These are phyloP conservation scores for Eclectus roratus DNA, from an alignment of 2,113 vertebrate species.

Conservation along the genomic window DNA sequence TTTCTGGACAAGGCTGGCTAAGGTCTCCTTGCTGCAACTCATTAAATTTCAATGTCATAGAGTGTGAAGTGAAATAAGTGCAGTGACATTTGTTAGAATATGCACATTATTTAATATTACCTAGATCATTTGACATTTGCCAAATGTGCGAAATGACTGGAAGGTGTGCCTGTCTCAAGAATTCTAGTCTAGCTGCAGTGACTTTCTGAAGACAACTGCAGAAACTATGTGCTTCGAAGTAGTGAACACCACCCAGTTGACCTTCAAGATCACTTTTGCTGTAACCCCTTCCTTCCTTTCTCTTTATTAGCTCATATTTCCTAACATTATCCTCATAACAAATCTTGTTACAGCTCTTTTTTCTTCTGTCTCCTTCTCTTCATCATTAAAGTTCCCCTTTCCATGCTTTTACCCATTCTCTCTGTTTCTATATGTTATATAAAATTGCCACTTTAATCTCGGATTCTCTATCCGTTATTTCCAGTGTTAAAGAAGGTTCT, in stretches of 20 bases:
- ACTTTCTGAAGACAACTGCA: not conserved
- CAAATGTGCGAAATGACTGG: not conserved
- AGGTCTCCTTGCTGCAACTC: not conserved
- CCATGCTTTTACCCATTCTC: not conserved
- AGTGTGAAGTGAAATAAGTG: not conserved
- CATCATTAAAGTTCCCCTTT: not conserved
- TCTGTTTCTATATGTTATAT: not conserved
- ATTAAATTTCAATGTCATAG: slow-evolving; percentile 22
- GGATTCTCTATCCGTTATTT: not conserved
- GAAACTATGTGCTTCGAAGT: not conserved
- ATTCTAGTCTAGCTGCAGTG: not conserved
- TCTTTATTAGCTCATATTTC: not conserved
- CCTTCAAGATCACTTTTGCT: slow-evolving; percentile 1
- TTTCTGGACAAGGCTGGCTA: not conserved
- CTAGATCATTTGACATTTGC: slow-evolving; percentile 19
- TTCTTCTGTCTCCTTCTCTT: not conserved
- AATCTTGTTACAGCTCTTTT: not conserved
- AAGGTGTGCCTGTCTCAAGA: not conserved
- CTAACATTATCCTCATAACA: not conserved
- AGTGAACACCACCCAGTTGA: not conserved
- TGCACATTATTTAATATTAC: slow-evolving; percentile 28
- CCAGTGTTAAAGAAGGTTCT: not conserved
- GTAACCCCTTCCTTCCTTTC: not conserved
- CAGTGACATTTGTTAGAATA: slow-evolving; percentile 46
- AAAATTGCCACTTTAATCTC: not conserved